Evolutionary conservation across 53 echinoderm and acorn worm genomes (phyloP), one percentile per base, ranked within the genome.

Genomic region (Arbacia lixula): DNA sequence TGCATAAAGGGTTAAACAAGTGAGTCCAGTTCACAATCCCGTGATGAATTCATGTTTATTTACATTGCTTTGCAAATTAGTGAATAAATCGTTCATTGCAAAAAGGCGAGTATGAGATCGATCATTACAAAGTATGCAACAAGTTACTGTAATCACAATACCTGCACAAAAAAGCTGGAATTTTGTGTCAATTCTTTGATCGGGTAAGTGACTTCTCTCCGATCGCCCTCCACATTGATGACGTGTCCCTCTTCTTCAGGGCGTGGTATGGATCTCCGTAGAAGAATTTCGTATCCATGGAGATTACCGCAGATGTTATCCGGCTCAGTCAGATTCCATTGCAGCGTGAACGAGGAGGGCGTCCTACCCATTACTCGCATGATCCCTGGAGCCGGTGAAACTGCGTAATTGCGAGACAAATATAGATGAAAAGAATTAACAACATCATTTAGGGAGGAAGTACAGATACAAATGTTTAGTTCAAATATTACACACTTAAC

Each of bases 81-180:
- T n/a, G n/a, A n/a, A n/a, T n/a, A n/a, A n/a, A n/a, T n/a, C n/a
- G n/a, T n/a, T n/a, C n/a, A n/a, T n/a, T n/a, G n/a, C n/a, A n/a
- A n/a, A n/a, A n/a, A n/a, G n/a, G n/a, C n/a, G n/a, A n/a, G n/a
- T n/a, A n/a, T n/a, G n/a, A n/a, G n/a, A n/a, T n/a, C n/a, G n/a
- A n/a, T n/a, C n/a, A n/a, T n/a, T n/a, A n/a, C n/a, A n/a, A n/a
- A n/a, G n/a, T n/a, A n/a, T n/a, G n/a, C n/a, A n/a, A n/a, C n/a
- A n/a, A n/a, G n/a, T n/a, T n/a, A n/a, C n/a, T n/a, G n/a, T n/a
- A n/a, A n/a, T n/a, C n/a, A n/a, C n/a, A n/a, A 22, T 71, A 71
- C 71, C 71, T 71, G 71, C 17, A 71, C 43, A 2, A 43, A 71
- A 14, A 42, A 71, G 35, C 29, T 71, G 11, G 71, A 41, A 11